Percentiles rank a stretch among this genome's conserved stretches.
Conservation (phyloP, 2,888 invertebrate genomes). For the Thymelicus lineola region DNA sequence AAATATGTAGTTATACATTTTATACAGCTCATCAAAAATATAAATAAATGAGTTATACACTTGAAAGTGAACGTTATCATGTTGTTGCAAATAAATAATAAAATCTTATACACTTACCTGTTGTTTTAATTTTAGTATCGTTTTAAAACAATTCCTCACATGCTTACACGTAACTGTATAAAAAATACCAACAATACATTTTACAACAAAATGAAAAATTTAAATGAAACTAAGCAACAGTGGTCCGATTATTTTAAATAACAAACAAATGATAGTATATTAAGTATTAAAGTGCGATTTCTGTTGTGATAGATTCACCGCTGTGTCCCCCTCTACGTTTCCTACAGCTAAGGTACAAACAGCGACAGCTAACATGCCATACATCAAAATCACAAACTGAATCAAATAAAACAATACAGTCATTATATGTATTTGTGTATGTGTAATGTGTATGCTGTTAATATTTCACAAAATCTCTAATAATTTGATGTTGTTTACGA, state of each 20-base stretch:
- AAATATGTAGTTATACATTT: neutral
- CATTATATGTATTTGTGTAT: neutral
- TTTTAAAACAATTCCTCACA: neutral
- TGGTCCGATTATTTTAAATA: no score
- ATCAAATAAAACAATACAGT: neutral
- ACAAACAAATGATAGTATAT: neutral
- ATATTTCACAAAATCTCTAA: neutral
- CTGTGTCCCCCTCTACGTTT: conserved; percentile 62
- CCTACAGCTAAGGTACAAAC: conserved; percentile 37
- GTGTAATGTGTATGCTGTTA: neutral
- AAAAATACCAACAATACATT: no score
- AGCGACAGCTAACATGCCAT: conserved; percentile 8
- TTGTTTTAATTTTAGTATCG: conserved; percentile 20
- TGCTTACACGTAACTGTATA: no score
- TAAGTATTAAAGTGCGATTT: conserved; percentile 28
- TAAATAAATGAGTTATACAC: conserved; percentile 42
- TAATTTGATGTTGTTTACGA: neutral
- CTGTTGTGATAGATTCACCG: conserved; percentile 64
- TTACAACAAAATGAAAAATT: no score
- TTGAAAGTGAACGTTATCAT: conserved; percentile 59
- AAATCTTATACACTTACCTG: conserved; percentile 27
- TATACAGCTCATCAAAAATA: conserved; percentile 20
- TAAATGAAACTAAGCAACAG: no score
- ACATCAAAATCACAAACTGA: conserved; percentile 25
- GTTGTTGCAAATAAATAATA: conserved; percentile 71